phyloP scores from a whole-genome alignment of 2,888 invertebrate genomes.

The Azorinus chamasolen region DNA sequence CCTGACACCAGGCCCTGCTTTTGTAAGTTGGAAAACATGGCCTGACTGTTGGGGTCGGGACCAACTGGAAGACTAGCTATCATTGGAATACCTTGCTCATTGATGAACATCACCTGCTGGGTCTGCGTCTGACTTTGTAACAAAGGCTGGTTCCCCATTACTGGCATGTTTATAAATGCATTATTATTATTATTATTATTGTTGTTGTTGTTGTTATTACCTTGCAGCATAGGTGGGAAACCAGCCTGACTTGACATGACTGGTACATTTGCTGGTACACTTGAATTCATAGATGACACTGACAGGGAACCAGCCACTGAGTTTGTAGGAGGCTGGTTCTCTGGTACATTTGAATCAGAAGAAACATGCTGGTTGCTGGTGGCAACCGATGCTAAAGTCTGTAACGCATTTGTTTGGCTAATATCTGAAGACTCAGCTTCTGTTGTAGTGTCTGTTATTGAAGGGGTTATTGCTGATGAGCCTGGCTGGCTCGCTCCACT shows the following conservation, averaged over 20 bases:
- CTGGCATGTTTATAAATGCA: conserved; percentile 68
- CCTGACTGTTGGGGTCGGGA: conserved; percentile 49
- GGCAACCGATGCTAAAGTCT: conserved; percentile 79
- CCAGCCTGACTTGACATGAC: conserved; percentile 54
- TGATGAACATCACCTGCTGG: conserved; percentile 78
- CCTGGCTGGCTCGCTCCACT: conserved; percentile 46
- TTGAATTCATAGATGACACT: conserved; percentile 19
- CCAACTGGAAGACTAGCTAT: conserved; percentile 73
- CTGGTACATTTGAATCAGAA: conserved; percentile 36
- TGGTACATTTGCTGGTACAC: conserved; percentile 23
- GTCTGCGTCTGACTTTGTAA: conserved; percentile 55
- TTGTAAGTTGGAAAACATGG: conserved; percentile 43
- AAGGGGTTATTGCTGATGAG: conserved; percentile 48
- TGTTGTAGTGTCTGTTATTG: conserved; percentile 31
- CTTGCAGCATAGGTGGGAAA: not conserved
- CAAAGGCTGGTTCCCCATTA: conserved; percentile 65
- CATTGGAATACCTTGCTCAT: conserved; percentile 78
- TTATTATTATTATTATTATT: conserved; percentile 33
- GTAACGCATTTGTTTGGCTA: conserved; percentile 66
- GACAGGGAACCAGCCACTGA: conserved; percentile 3
- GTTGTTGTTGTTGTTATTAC: conserved; percentile 1
- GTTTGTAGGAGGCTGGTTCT: conserved; percentile 10
- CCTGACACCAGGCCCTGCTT: conserved; percentile 47
- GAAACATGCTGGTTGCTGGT: conserved; percentile 62
- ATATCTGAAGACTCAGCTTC: conserved; percentile 30